These are phyloP conservation scores for Colossoma macropomum DNA, from an alignment of 2,113 vertebrate genomes.

Conservation along the genomic window DNA sequence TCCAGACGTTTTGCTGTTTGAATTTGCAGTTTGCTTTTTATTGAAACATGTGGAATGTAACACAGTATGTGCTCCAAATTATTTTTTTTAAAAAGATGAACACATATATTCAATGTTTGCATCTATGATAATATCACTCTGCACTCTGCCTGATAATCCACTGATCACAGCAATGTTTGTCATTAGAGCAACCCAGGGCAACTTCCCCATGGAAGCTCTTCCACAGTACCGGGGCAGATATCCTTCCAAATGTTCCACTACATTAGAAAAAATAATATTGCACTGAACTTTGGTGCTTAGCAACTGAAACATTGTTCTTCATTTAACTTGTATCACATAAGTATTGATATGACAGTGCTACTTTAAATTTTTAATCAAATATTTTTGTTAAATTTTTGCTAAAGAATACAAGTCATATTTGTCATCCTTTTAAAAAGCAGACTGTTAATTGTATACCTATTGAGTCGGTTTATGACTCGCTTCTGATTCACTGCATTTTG, in stretches of 20 bases:
- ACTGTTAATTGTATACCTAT: background rate
- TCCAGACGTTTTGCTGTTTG: conserved; percentile 3
- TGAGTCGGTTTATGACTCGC: background rate
- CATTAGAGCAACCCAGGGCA: background rate
- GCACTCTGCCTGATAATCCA: too few relatives aligned
- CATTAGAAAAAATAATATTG: background rate
- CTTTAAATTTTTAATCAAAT: background rate
- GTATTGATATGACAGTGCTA: background rate
- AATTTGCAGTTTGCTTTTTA: conserved; percentile 19
- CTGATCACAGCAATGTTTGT: background rate
- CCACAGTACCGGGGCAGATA: too few relatives aligned
- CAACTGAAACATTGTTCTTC: background rate
- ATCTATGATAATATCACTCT: too few relatives aligned
- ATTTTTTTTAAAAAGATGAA: background rate
- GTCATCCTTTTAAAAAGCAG: background rate
- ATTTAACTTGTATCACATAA: background rate
- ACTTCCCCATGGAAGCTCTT: background rate
- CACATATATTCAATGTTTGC: background rate
- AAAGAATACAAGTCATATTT: background rate
- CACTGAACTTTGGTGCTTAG: too few relatives aligned
- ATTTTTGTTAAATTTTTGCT: background rate
- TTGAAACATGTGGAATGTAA: background rate
- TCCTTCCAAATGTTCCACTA: background rate
- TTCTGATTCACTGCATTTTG: background rate
- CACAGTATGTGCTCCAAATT: background rate